Evolutionary conservation across 2,797 vertebrate species (phyloP), one percentile per base, ranked within the genome.

Genomic region (Poeciliopsis turneri): DNA sequence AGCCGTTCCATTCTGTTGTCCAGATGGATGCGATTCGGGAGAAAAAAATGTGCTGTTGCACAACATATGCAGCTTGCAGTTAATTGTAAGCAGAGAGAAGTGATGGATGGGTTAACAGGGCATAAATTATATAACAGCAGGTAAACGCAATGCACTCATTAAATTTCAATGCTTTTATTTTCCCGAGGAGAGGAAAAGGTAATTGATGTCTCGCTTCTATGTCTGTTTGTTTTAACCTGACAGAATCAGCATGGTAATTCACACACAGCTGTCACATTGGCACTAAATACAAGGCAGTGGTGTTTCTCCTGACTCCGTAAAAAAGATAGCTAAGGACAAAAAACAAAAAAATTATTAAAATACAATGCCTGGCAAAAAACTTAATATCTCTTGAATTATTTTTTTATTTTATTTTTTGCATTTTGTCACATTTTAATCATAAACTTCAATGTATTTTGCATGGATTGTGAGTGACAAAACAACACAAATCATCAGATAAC

Each of bases 21-120:
- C 53, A 82, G 74, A 86, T 45, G 51, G 82, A 68, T 36, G 41
- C 78, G 72, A 78, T 83, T 84, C 77, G 51, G 75, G 77, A 70
- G 36, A 25, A 33, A 71, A 72, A 69, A 39, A 18, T 64, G 39
- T 57, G 28, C 75, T 15, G 41, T 57, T 46, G 72, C 71, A 51
- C 43, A 82, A 59, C 75, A 78, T 82, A 85, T 78, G 76, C 81
- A 72, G 85, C 85, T 82, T 82, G 87, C 69, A 83, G 82, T 87
- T 84, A 89, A 84, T 78, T 41, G 79, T 82, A 78, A 80, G 66
- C 68, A 53, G 77, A 77, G 77, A 78, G 86, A 87, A 90, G 84
- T 93, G 91, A 94, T 82, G 92, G 94, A 95, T 94, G 92, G 88
- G 70, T 85, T 88, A 95, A 93, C 87, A 92, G 93, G 89, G 89